Evolutionary conservation across 2,113 vertebrate species (phyloP).

Genomic region (Aldabrachelys gigantea): DNA sequence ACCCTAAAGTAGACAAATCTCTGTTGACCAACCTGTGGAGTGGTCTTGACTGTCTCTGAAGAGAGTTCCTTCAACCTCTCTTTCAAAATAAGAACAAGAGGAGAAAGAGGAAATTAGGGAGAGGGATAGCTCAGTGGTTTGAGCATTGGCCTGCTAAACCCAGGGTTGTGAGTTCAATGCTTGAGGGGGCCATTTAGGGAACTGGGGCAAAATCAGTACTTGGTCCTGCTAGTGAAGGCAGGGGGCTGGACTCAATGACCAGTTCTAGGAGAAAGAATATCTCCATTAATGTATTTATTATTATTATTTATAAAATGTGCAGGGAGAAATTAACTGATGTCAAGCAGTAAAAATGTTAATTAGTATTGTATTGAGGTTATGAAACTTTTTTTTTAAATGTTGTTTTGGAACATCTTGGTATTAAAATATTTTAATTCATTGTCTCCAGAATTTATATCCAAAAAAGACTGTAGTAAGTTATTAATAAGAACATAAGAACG

Average conservation of each 20-base stretch:
- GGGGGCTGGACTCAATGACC: too few species aligned
- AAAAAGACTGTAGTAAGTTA: background rate
- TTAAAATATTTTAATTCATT: conserved; percentile 45
- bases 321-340: background rate
- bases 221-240: too few species aligned
- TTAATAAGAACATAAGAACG: background rate
- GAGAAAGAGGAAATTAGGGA: background rate
- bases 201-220: too few species aligned
- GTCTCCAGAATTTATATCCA: conserved; percentile 49
- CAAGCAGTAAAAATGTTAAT: conserved; percentile 31
- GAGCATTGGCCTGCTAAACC: too few species aligned
- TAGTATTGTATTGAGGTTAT: background rate
- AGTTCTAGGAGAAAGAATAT: too few species aligned
- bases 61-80: background rate
- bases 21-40: background rate
- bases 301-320: background rate
- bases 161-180: too few species aligned
- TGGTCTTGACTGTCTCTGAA: background rate
- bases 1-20: conserved; percentile 15
- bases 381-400: background rate
- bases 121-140: too few species aligned
- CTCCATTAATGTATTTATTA: too few species aligned
- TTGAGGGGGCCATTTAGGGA: too few species aligned
- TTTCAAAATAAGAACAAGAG: background rate
- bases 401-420: conserved; percentile 46